Conservation (phyloP, 2,888 invertebrate species). For the Morpho deidamia region DNA sequence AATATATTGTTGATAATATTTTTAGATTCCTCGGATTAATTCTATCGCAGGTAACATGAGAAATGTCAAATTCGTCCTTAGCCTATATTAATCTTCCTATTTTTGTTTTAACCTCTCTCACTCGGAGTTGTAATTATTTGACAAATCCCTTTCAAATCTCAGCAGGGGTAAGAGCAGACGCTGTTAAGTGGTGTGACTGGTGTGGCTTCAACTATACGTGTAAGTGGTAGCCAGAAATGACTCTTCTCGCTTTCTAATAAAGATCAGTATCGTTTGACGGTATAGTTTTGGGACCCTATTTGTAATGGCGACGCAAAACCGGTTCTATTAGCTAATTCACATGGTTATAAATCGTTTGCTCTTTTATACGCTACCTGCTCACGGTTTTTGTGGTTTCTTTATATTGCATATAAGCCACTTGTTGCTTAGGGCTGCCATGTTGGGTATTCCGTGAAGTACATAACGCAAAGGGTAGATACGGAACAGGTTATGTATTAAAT, state of each 20-base stretch:
- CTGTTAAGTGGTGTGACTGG: constrained; percentile 43
- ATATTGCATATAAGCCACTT: constrained; percentile 69
- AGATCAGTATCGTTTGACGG: constrained; percentile 46
- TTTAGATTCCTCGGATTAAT: no score
- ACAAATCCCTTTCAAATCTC: constrained; percentile 60
- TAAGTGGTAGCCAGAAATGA: constrained; percentile 17
- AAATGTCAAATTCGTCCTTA: constrained; percentile 10
- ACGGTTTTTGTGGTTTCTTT: constrained; percentile 65
- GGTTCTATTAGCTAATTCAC: constrained; percentile 51
- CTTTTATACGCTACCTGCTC: constrained; percentile 59
- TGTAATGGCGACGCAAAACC: constrained; percentile 49
- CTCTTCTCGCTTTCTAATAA: constrained; percentile 31
- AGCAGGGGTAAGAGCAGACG: constrained; percentile 54
- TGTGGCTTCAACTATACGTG: constrained; percentile 29
- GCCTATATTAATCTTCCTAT: constrained; percentile 20
- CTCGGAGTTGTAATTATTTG: constrained; percentile 33
- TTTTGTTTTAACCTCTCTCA: constrained; percentile 27
- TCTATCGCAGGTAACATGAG: constrained; percentile 1
- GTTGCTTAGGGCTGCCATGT: constrained; percentile 63
- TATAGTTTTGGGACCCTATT: constrained; percentile 36
- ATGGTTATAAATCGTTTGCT: constrained; percentile 59
- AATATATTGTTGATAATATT: not conserved
- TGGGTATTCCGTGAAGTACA: constrained; percentile 43
- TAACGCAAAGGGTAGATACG: constrained; percentile 29
- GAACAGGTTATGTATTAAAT: constrained; percentile 26